A percentile compares a stretch with the other conserved stretches of the same genome.
Evolutionary conservation across 2,113 vertebrate genomes (phyloP).

Genomic region (Semicossyphus pulcher): DNA sequence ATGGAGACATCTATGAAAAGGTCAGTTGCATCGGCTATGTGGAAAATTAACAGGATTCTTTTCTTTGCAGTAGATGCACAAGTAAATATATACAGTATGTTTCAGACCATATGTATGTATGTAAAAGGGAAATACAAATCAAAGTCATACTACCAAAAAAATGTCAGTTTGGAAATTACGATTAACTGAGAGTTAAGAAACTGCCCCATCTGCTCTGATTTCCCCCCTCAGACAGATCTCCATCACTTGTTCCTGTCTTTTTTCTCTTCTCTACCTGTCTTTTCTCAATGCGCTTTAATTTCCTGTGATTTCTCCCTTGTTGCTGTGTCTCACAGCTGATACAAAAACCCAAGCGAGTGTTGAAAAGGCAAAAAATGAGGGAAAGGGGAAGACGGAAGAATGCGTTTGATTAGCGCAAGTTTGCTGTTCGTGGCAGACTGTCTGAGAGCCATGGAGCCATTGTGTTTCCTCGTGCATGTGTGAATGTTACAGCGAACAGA

Average conservation of each 20-base stretch:
- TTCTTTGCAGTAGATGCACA: too few species aligned
- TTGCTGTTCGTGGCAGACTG: slow-evolving; percentile 64
- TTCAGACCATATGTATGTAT: too few species aligned
- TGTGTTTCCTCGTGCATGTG: slow-evolving; percentile 79
- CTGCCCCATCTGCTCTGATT: slow-evolving; percentile 19
- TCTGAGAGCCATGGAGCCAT: slow-evolving; percentile 74
- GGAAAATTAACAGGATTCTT: too few species aligned
- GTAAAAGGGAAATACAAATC: slow-evolving; percentile 4
- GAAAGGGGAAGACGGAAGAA: slow-evolving; percentile 77
- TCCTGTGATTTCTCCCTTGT: slow-evolving; percentile 82
- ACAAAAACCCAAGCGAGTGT: slow-evolving; percentile 63
- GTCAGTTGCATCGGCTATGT: neutral
- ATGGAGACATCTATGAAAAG: neutral
- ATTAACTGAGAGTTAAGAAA: neutral
- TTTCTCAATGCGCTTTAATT: slow-evolving; percentile 85
- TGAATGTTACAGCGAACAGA: slow-evolving; percentile 70
- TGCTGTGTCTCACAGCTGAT: slow-evolving; percentile 73
- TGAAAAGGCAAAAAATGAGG: slow-evolving; percentile 72
- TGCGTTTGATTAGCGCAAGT: slow-evolving; percentile 85
- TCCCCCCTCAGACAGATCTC: slow-evolving; percentile 30
- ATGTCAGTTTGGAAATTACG: slow-evolving; percentile 19
- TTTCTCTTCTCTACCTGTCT: slow-evolving; percentile 80
- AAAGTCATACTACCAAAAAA: neutral
- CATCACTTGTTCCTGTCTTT: slow-evolving; percentile 62
- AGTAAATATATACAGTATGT: too few species aligned